Evolutionary conservation across 2,797 vertebrate species (phyloP).

Genomic region (Emys orbicularis): DNA sequence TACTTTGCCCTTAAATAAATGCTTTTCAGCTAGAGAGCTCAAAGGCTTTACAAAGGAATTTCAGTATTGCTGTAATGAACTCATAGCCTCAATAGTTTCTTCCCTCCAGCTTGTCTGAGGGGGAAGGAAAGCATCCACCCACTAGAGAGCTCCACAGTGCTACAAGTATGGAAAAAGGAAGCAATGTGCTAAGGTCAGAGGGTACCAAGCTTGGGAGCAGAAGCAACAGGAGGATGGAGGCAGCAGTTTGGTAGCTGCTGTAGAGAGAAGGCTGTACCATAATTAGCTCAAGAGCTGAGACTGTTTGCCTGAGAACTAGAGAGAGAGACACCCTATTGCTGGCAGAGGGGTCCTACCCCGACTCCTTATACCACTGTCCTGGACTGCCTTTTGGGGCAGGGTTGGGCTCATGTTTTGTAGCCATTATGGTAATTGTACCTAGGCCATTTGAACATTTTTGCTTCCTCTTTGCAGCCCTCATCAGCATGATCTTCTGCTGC

Average conservation of each 20-base stretch:
- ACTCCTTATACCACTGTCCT: slow-evolving; percentile 60
- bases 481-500: slow-evolving; percentile 62
- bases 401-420: not conserved
- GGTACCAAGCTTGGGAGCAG: not conserved
- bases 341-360: not conserved
- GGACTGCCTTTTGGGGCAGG: slow-evolving; percentile 35
- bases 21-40: not conserved
- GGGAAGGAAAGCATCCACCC: not conserved
- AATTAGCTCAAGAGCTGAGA: fast-evolving
- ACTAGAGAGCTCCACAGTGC: not conserved
- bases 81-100: too few species aligned
- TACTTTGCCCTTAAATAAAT: not conserved
- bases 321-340: slow-evolving; percentile 1
- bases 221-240: not conserved
- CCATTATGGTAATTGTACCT: slow-evolving; percentile 45
- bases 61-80: not conserved
- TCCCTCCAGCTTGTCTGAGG: not conserved
- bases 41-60: not conserved
- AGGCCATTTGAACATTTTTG: not conserved
- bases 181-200: fast-evolving
- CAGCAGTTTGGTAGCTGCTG: not conserved
- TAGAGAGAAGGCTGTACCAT: not conserved
- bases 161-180: fast-evolving
- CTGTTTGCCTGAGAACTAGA: not conserved
- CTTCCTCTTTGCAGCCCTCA: slow-evolving; percentile 58